These are phyloP conservation scores for Tuta absoluta DNA, from an alignment of 2,888 invertebrate species.

Conservation along the genomic window DNA sequence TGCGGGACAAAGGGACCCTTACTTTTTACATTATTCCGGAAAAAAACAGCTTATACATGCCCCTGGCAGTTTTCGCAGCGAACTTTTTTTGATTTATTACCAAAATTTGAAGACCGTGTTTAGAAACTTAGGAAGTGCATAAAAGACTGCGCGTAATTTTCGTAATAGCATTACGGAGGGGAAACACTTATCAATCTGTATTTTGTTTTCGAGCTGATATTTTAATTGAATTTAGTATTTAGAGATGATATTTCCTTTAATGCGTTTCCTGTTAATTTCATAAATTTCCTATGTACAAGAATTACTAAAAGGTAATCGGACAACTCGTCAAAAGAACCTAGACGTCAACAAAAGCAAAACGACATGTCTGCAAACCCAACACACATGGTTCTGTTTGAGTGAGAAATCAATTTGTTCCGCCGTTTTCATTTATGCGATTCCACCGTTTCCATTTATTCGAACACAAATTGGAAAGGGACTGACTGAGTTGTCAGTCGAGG, in stretches of 20 bases:
- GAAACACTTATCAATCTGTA: constrained; percentile 16
- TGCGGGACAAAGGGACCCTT: constrained; percentile 51
- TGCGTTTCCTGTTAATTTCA: neutral
- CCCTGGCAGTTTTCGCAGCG: constrained; percentile 39
- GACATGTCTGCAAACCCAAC: constrained; percentile 26
- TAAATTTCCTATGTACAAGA: neutral
- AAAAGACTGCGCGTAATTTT: constrained; percentile 23
- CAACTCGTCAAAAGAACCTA: neutral
- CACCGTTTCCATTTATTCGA: constrained; percentile 74
- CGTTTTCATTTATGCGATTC: constrained; percentile 77
- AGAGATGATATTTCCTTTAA: too few species aligned
- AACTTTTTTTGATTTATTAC: constrained; percentile 49
- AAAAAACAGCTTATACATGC: constrained; percentile 36
- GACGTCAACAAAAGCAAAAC: constrained; percentile 8
- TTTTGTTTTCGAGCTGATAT: neutral
- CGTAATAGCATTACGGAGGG: constrained; percentile 8
- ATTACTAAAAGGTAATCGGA: neutral
- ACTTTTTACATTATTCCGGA: constrained; percentile 54
- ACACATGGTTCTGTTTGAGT: constrained; percentile 65
- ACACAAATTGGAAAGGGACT: constrained; percentile 78
- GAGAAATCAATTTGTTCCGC: constrained; percentile 79
- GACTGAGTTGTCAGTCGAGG: constrained; percentile 75
- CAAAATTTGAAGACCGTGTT: constrained; percentile 37
- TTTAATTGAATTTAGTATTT: too few species aligned
- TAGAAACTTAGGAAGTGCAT: constrained; percentile 18